Percentiles rank a stretch among this genome's conserved stretches.
These are phyloP conservation scores for Heterochromis multidens DNA, from an alignment of 2,113 vertebrate species.

Conservation along the genomic window DNA sequence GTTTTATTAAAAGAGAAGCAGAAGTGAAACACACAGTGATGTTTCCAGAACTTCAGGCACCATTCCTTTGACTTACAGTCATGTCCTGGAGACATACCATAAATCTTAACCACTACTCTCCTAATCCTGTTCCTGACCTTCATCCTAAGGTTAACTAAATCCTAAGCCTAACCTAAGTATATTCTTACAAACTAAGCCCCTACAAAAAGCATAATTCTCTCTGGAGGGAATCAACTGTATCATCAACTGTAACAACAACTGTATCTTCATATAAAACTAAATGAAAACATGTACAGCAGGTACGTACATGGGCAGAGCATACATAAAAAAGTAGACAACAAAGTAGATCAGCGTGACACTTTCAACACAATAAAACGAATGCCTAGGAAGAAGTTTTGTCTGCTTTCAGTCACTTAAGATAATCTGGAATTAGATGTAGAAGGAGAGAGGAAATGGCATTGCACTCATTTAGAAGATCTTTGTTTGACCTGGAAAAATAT, in stretches of 20 bases:
- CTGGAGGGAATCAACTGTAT: too few relatives aligned
- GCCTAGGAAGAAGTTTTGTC: too few relatives aligned
- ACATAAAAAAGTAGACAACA: too few relatives aligned
- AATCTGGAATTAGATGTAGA: too few relatives aligned
- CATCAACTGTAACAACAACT: too few relatives aligned
- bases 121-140: rapidly evolving
- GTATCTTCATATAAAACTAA: too few relatives aligned
- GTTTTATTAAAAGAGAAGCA: background rate
- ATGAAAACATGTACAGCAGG: background rate
- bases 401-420: too few relatives aligned
- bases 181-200: background rate
- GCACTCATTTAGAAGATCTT: too few relatives aligned
- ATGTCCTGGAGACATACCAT: rapidly evolving
- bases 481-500: background rate
- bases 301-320: too few relatives aligned
- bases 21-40: background rate
- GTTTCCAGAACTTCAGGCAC: background rate
- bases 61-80: background rate
- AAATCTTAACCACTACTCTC: background rate
- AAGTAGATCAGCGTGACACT: too few relatives aligned
- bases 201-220: rapidly evolving
- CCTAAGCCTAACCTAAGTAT: background rate
- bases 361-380: too few relatives aligned
- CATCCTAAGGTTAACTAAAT: rapidly evolving
- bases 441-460: too few relatives aligned